These are phyloP conservation scores for Sphenodon punctatus DNA, from an alignment of 2,797 vertebrate genomes.

Conservation along the genomic window DNA sequence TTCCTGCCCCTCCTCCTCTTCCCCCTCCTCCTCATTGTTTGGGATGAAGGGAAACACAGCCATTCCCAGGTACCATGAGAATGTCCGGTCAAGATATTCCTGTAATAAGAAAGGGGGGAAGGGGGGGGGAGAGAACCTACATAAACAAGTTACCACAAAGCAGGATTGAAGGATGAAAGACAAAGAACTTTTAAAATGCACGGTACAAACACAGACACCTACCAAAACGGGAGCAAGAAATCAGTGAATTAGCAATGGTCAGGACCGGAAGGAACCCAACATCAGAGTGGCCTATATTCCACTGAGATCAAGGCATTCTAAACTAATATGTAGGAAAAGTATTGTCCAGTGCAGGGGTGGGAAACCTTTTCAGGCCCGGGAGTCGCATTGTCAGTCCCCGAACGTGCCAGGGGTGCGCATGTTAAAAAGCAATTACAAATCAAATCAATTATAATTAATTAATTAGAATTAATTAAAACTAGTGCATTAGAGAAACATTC, in stretches of 20 bases:
- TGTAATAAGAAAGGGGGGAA: conserved; percentile 65
- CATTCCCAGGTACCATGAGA: conserved; percentile 90
- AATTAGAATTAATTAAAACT: no score
- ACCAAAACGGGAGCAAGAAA: neutral
- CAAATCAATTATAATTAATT: no score
- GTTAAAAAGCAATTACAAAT: no score
- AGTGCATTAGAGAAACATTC: no score
- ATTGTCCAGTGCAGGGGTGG: neutral
- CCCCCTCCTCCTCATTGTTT: conserved; percentile 80
- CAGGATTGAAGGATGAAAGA: neutral
- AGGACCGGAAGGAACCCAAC: neutral
- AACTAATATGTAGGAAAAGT: neutral
- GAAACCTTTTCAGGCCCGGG: no score
- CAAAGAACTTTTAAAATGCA: neutral
- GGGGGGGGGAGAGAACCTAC: no score
- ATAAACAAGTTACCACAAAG: neutral
- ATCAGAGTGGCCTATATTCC: neutral
- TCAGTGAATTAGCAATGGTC: neutral
- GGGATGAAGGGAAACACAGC: conserved; percentile 87
- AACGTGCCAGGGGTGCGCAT: no score
- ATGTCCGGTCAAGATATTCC: conserved; percentile 89
- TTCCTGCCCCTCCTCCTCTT: conserved; percentile 83
- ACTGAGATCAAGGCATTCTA: neutral
- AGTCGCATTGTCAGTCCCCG: no score
- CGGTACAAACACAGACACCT: neutral